Percentiles rank a stretch among this genome's conserved stretches.
Evolutionary conservation across 2,113 vertebrate species (phyloP).

Genomic region (Emydocephalus ijimae): DNA sequence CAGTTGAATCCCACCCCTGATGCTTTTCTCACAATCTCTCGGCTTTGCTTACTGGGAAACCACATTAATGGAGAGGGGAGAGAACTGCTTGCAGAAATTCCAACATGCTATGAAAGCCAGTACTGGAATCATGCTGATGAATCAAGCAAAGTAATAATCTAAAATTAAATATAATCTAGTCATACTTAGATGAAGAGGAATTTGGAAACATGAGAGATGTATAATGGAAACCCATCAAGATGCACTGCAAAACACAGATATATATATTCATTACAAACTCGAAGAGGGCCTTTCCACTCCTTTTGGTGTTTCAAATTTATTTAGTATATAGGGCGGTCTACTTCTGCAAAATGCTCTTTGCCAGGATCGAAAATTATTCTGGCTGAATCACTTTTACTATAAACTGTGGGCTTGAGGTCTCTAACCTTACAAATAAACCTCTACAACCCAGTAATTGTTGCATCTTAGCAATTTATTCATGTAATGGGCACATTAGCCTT

Average conservation of each 20-base stretch:
- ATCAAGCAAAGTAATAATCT: background rate
- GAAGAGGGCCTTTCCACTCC: background rate
- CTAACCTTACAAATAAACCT: constrained; percentile 6
- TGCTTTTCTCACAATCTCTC: background rate
- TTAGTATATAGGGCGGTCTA: background rate
- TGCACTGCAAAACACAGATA: constrained; percentile 15
- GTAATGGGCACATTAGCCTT: constrained; percentile 5
- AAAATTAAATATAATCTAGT: constrained; percentile 9
- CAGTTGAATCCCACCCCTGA: background rate
- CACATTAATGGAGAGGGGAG: background rate
- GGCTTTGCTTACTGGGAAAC: background rate
- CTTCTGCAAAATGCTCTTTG: constrained; percentile 11
- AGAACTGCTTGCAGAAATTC: background rate
- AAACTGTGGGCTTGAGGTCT: constrained; percentile 3
- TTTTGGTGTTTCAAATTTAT: background rate
- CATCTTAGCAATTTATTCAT: background rate
- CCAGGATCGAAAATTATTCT: constrained; percentile 9
- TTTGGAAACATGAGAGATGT: background rate
- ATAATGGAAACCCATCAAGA: constrained; percentile 4
- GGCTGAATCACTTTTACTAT: background rate
- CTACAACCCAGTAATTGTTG: constrained; percentile 23
- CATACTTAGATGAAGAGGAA: constrained; percentile 14
- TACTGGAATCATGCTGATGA: background rate
- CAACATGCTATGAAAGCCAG: background rate
- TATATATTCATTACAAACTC: constrained; percentile 7